Percentiles rank a stretch among this genome's conserved stretches.
Conservation (phyloP, 2,888 invertebrate species). For the Hipparchia sbordonii region DNA sequence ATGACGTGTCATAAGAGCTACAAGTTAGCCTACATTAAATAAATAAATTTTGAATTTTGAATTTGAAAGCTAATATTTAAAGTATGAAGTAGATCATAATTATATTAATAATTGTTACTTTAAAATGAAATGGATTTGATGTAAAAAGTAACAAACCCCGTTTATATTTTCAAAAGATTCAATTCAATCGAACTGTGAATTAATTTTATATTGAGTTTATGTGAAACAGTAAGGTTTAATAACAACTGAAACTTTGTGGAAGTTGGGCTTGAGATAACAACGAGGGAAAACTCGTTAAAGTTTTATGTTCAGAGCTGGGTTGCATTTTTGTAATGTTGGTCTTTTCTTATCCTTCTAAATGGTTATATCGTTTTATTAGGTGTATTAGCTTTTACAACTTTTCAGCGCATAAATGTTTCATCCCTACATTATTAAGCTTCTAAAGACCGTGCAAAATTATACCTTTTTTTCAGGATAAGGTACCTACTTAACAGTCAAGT, state of each 20-base stretch:
- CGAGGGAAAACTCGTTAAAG: slow-evolving; percentile 74
- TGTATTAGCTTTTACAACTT: slow-evolving; percentile 14
- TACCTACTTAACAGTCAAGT: no score
- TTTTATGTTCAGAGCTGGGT: slow-evolving; percentile 64
- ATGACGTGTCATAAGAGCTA: no score
- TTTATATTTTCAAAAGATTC: slow-evolving; percentile 10
- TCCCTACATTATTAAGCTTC: not conserved
- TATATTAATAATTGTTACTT: no score
- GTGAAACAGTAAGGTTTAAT: slow-evolving; percentile 20
- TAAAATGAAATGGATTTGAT: not conserved
- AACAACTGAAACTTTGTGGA: slow-evolving; percentile 49
- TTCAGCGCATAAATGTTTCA: slow-evolving; percentile 6
- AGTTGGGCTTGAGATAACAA: slow-evolving; percentile 68
- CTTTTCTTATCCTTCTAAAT: slow-evolving; percentile 48
- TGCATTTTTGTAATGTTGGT: slow-evolving; percentile 55
- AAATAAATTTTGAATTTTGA: no score
- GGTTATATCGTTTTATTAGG: slow-evolving; percentile 18
- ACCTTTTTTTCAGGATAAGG: no score
- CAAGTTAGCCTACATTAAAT: no score
- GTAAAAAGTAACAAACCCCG: not conserved
- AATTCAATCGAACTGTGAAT: slow-evolving; percentile 17
- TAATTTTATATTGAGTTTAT: slow-evolving; percentile 13
- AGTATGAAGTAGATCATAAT: no score
- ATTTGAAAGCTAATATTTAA: no score
- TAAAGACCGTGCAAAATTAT: no score